Conservation (phyloP, 2,888 invertebrate genomes). For the Nephrotoma flavescens region DNA sequence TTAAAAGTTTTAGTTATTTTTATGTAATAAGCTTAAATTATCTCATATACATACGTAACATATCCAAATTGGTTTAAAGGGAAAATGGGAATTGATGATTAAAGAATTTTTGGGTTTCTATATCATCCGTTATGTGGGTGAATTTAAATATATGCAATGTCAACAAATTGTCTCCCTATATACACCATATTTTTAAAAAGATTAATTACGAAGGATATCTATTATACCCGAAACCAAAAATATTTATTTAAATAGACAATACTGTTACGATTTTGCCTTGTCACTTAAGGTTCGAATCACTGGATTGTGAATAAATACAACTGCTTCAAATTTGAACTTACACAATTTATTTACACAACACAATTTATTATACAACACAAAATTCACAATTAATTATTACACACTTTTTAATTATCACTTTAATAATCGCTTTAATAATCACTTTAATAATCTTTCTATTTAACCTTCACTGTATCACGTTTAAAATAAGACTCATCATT, state of each 20-base stretch:
- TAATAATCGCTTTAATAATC: too few species aligned
- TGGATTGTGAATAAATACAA: too few species aligned
- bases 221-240: neutral
- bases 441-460: too few species aligned
- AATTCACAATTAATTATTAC: too few species aligned
- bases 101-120: neutral
- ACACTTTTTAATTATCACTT: too few species aligned
- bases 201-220: neutral
- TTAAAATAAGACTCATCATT: too few species aligned
- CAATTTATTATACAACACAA: too few species aligned
- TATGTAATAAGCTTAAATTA: neutral
- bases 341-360: too few species aligned
- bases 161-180: neutral
- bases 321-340: too few species aligned
- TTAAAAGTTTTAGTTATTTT: neutral
- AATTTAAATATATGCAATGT: neutral
- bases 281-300: too few species aligned
- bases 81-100: neutral
- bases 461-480: too few species aligned
- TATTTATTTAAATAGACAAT: neutral
- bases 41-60: neutral
- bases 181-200: neutral
- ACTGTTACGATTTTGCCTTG: too few species aligned
- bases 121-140: neutral
- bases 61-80: neutral